These are phyloP conservation scores for Anhinga anhinga DNA, from an alignment of 2,113 vertebrate genomes.

Conservation along the genomic window DNA sequence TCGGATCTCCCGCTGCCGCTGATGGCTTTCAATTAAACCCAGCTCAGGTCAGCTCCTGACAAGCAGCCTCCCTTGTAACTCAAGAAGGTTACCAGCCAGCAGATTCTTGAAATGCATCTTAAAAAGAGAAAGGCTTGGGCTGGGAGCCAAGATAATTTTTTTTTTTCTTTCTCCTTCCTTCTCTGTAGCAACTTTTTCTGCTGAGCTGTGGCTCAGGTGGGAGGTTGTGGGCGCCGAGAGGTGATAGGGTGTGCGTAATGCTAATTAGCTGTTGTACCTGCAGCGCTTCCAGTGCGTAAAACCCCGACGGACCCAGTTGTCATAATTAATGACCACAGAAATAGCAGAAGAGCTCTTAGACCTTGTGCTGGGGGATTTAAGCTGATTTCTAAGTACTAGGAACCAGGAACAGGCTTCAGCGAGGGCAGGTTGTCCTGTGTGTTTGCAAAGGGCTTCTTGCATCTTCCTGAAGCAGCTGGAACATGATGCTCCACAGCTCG, in stretches of 20 bases:
- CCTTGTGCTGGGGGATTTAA: background rate
- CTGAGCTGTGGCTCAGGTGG: background rate
- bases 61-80: slow-evolving; percentile 38
- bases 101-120: slow-evolving; percentile 10
- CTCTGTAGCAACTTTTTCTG: background rate
- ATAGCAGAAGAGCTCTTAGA: background rate
- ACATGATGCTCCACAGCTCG: rapidly evolving
- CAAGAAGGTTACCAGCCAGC: background rate
- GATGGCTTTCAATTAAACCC: slow-evolving; percentile 22
- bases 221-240: background rate
- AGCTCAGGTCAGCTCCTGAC: slow-evolving; percentile 47
- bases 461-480: background rate
- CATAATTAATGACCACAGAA: background rate
- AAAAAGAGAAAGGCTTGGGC: background rate
- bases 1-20: background rate
- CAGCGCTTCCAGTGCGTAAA: background rate
- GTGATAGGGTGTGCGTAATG: background rate
- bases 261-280: background rate
- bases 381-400: background rate
- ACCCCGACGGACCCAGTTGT: background rate
- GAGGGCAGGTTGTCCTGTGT: background rate
- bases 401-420: background rate
- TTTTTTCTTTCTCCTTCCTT: background rate
- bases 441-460: background rate
- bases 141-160: background rate